A percentile compares a stretch with the other conserved stretches of the same genome.
These are phyloP conservation scores for Piezodorus guildinii DNA, from an alignment of 1,140 invertebrate species.

Conservation along the genomic window DNA sequence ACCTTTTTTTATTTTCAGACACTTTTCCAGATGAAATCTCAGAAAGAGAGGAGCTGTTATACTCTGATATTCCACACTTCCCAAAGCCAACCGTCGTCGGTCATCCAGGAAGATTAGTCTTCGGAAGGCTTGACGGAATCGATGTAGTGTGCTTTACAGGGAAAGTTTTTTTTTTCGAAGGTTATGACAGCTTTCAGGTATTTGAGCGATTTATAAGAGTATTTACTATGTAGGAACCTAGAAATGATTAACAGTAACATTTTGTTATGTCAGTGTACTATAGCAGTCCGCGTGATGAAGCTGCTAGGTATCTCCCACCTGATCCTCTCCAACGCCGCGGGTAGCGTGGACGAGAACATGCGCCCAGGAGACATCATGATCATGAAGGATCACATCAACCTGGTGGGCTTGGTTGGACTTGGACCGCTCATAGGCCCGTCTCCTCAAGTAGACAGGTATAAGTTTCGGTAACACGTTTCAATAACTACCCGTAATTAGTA, in stretches of 20 bases:
- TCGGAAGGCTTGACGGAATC: slow-evolving; percentile 67
- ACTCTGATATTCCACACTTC: slow-evolving; percentile 83
- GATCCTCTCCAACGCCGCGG: slow-evolving; percentile 89
- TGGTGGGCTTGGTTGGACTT: slow-evolving; percentile 84
- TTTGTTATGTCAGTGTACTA: slow-evolving; percentile 58
- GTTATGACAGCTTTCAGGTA: slow-evolving; percentile 46
- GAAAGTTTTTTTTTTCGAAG: slow-evolving; percentile 90
- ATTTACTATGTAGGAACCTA: background rate
- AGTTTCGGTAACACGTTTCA: too few relatives aligned
- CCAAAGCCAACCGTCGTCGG: slow-evolving; percentile 80
- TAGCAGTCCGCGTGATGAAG: slow-evolving; percentile 92
- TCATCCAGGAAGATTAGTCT: slow-evolving; percentile 81
- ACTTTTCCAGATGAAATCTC: slow-evolving; percentile 3
- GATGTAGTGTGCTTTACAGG: slow-evolving; percentile 91
- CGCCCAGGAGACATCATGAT: slow-evolving; percentile 92
- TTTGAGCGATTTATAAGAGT: background rate
- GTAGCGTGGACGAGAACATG: slow-evolving; percentile 75
- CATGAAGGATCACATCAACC: slow-evolving; percentile 90
- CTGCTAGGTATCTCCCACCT: slow-evolving; percentile 75
- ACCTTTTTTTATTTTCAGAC: slow-evolving; percentile 15
- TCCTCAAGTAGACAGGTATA: too few relatives aligned
- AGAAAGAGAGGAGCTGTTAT: slow-evolving; percentile 34
- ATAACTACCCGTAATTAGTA: too few relatives aligned
- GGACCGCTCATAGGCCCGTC: slow-evolving; percentile 75
- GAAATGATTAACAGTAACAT: background rate